These are phyloP conservation scores for Saguinus imperator DNA, from an alignment of 2,113 vertebrate genomes.

Conservation along the genomic window DNA sequence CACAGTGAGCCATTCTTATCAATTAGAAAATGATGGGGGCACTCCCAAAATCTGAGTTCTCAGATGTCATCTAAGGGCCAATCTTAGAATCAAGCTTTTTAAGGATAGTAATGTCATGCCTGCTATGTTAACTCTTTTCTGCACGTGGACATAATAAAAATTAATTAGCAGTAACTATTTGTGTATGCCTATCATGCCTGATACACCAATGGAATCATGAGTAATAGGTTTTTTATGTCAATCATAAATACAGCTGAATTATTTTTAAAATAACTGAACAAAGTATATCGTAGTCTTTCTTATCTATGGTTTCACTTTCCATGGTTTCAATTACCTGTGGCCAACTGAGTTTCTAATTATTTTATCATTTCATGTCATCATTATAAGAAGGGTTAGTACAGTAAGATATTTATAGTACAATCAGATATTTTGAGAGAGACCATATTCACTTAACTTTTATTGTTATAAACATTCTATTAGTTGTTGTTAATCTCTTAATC, in stretches of 20 bases:
- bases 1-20: background rate
- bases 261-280: background rate
- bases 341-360: background rate
- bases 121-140: background rate
- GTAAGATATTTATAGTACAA: background rate
- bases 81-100: background rate
- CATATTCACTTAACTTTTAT: background rate
- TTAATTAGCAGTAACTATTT: constrained; percentile 1
- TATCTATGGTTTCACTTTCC: background rate
- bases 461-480: background rate
- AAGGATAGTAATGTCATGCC: background rate
- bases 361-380: background rate
- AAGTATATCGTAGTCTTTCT: background rate
- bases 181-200: background rate
- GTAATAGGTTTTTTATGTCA: background rate
- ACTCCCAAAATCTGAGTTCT: background rate
- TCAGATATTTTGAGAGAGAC: background rate
- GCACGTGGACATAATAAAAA: background rate
- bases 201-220: background rate
- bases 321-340: background rate
- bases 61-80: background rate
- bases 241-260: background rate
- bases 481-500: background rate
- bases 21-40: background rate
- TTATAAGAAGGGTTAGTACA: background rate